Conservation (phyloP, 2,113 vertebrate species). For the Chinchilla lanigera region DNA sequence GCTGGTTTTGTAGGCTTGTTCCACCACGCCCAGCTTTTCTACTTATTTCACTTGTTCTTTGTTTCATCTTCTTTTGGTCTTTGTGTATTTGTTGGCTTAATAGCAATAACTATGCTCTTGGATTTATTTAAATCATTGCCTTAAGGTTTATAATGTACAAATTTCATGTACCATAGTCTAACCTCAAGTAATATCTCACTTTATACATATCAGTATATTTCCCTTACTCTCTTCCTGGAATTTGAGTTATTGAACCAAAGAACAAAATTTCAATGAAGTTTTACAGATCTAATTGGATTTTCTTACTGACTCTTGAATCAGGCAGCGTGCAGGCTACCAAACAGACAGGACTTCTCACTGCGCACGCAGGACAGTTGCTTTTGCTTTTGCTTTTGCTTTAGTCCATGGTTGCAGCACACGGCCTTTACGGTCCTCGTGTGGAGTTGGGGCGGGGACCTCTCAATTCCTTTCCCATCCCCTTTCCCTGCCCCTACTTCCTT, state of each 20-base stretch:
- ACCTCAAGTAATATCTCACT: background rate
- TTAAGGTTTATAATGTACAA: background rate
- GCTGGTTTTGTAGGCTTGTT: too few relatives aligned
- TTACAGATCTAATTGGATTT: background rate
- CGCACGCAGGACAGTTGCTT: background rate
- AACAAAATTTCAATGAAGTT: background rate
- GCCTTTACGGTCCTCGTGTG: background rate
- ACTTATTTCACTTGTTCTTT: background rate
- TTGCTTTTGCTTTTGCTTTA: background rate
- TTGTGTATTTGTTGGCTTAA: background rate
- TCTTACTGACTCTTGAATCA: background rate
- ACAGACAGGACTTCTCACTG: fast-evolving
- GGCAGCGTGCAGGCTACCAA: background rate
- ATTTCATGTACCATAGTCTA: background rate
- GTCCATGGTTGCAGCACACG: background rate
- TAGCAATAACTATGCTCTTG: background rate
- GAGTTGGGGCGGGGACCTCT: background rate
- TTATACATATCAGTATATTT: background rate
- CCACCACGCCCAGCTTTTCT: background rate
- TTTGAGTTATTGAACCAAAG: background rate
- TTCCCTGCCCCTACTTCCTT: background rate
- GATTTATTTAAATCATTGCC: background rate
- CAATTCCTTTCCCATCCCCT: background rate
- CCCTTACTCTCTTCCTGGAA: background rate
- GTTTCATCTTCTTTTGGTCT: background rate